phyloP scores from a whole-genome alignment of 2,113 vertebrate species.

The Nannospalax galili region DNA sequence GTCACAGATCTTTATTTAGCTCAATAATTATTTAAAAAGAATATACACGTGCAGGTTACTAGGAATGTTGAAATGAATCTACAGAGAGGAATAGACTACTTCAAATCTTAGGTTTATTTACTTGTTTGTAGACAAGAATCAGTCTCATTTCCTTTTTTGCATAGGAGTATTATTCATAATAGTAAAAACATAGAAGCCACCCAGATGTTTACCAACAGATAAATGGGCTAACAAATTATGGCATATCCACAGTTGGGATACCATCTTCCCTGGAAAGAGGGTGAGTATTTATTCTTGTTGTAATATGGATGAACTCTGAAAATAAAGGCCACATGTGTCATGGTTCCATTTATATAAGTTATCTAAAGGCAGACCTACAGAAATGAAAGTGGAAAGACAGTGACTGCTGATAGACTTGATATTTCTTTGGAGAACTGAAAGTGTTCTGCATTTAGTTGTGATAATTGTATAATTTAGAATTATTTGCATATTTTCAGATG shows the following conservation, averaged over 20 bases:
- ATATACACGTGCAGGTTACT: not conserved
- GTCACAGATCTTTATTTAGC: constrained; percentile 32
- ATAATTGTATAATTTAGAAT: not conserved
- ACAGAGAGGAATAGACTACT: not conserved
- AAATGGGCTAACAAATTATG: not conserved
- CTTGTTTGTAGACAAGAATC: not conserved
- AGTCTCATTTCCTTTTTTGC: constrained; percentile 11
- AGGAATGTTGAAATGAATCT: constrained; percentile 6
- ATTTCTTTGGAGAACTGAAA: not conserved
- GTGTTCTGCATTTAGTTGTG: not conserved
- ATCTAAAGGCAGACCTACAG: not conserved
- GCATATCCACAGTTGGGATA: not conserved
- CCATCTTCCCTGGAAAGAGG: not conserved
- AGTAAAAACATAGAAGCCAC: not conserved
- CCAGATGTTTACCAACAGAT: not conserved
- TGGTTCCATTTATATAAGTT: not conserved
- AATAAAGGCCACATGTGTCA: not conserved
- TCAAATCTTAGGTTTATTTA: not conserved
- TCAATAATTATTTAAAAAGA: constrained; percentile 10
- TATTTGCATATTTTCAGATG: not conserved
- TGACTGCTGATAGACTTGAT: not conserved
- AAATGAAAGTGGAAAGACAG: not conserved
- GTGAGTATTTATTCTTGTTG: not conserved
- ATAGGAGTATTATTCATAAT: not conserved
- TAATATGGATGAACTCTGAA: not conserved